Evolutionary conservation across 37 sponge, comb jelly and placozoan genomes (phyloP).

Genomic region (Haliclona indistincta): DNA sequence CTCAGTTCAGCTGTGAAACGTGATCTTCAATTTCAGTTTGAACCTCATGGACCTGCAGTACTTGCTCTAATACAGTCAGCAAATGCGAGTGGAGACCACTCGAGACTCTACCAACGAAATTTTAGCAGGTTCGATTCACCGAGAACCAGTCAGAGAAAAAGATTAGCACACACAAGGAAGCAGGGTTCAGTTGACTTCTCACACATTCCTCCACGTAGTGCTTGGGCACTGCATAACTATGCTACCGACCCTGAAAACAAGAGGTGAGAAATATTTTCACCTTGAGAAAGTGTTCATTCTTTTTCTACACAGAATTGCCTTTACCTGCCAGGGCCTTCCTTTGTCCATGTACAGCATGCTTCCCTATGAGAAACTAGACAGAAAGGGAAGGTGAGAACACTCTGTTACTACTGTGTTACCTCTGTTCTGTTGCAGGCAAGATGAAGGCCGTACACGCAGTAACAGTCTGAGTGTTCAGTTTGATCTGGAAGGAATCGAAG

Average conservation of each 20-base stretch:
- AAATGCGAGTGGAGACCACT: no score
- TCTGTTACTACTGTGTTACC: no score
- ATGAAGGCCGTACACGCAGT: constrained; percentile 16
- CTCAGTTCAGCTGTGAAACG: no score
- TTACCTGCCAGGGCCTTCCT: background rate
- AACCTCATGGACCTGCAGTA: background rate
- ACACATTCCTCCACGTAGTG: no score
- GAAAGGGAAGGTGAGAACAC: background rate
- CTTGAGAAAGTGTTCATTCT: constrained; percentile 2
- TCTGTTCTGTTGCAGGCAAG: no score
- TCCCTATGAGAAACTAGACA: background rate
- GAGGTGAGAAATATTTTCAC: background rate
- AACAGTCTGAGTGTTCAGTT: constrained; percentile 48
- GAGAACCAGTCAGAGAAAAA: background rate
- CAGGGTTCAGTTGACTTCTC: background rate
- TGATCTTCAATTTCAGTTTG: no score
- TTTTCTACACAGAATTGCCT: background rate
- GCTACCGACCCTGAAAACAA: background rate
- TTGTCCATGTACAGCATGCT: background rate
- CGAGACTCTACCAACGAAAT: no score
- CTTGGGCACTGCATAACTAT: no score
- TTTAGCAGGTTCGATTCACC: background rate
- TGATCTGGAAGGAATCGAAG: constrained; percentile 44
- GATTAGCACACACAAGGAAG: background rate
- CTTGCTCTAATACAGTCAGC: background rate